Percentiles rank a stretch among this genome's conserved stretches.
Evolutionary conservation across 2,113 vertebrate genomes (phyloP).

Genomic region (Paradoxurus hermaphroditus): DNA sequence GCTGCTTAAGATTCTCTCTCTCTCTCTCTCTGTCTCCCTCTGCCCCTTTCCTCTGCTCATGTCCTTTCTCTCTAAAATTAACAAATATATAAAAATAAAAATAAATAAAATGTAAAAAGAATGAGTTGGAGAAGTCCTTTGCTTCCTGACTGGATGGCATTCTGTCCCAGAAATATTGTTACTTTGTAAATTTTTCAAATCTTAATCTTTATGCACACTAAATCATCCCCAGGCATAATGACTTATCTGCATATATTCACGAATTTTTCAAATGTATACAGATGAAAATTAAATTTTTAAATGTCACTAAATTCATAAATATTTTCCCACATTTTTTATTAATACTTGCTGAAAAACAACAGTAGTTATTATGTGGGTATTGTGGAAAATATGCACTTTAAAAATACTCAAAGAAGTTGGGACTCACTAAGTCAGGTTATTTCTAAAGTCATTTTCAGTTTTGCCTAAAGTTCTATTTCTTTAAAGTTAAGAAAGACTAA

Average conservation of each 20-base stretch:
- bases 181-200: not conserved
- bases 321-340: not conserved
- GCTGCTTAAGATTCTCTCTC: no score
- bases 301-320: not conserved
- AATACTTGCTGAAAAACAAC: not conserved
- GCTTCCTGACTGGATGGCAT: not conserved
- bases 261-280: not conserved
- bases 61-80: no score
- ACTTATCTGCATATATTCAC: not conserved
- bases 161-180: not conserved
- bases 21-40: no score
- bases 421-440: not conserved
- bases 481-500: not conserved
- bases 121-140: not conserved
- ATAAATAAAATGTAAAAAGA: not conserved
- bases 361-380: not conserved
- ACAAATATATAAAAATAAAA: not conserved
- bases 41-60: no score
- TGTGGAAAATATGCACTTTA: not conserved
- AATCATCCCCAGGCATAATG: not conserved
- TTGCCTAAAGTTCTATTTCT: not conserved
- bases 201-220: not conserved
- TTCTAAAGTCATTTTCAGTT: not conserved
- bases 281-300: not conserved
- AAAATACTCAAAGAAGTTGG: not conserved